Percentiles rank a stretch among this genome's conserved stretches.
Evolutionary conservation across 37 sponge, comb jelly and placozoan species (phyloP).

Genomic region (Chondrilla cf. caribensis): DNA sequence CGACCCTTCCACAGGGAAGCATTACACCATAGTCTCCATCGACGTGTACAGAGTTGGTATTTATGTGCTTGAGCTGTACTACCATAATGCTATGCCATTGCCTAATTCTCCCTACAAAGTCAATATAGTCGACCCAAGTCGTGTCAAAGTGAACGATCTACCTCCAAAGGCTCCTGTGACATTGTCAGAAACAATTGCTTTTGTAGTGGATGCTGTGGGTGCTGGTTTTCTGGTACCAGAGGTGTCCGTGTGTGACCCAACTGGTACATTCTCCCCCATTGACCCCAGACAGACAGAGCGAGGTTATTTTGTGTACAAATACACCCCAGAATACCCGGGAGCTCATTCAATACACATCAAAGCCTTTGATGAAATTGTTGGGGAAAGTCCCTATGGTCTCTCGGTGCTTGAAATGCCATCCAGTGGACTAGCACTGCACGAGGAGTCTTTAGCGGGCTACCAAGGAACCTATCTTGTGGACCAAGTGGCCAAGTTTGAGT

Average conservation of each 20-base stretch:
- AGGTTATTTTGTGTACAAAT: constrained; percentile 23
- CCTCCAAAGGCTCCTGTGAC: constrained; percentile 19
- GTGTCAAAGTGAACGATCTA: constrained; percentile 47
- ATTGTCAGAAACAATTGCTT: constrained; percentile 31
- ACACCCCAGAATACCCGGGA: constrained; percentile 19
- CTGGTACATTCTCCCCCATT: constrained; percentile 2
- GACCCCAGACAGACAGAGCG: not conserved
- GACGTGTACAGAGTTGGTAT: constrained; percentile 44
- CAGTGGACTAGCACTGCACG: constrained; percentile 24
- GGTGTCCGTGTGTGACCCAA: constrained; percentile 18
- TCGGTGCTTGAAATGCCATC: constrained; percentile 35
- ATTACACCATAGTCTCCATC: constrained; percentile 55
- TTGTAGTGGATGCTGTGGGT: constrained; percentile 40
- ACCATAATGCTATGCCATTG: constrained; percentile 37
- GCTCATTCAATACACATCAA: constrained; percentile 29
- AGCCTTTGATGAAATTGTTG: constrained; percentile 25
- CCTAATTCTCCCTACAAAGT: constrained; percentile 76
- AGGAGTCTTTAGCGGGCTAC: constrained; percentile 1
- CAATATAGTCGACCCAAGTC: constrained; percentile 63
- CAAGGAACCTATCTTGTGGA: constrained; percentile 47
- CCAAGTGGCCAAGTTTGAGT: constrained; percentile 53
- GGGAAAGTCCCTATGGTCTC: constrained; percentile 55
- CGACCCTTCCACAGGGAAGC: constrained; percentile 3
- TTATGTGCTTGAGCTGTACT: constrained; percentile 43
- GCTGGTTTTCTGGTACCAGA: constrained; percentile 41